Conservation (phyloP, 1,140 invertebrate species). For the Drosophila pachea region DNA sequence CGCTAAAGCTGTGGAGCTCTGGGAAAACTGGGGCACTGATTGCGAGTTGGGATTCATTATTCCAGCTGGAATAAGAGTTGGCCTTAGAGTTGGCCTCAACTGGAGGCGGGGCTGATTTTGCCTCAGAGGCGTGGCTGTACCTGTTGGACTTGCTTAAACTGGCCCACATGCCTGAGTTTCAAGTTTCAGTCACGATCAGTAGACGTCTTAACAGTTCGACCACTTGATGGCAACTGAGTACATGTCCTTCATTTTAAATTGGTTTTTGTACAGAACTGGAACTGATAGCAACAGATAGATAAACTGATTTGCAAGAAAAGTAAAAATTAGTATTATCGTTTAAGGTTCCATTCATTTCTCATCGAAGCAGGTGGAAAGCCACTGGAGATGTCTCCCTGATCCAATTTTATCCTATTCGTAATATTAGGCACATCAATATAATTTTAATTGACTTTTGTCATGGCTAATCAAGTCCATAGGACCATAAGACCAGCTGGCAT, state of each 20-base stretch:
- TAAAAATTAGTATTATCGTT: background rate
- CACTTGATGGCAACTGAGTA: conserved; percentile 28
- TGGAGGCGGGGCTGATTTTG: background rate
- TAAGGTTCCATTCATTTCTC: background rate
- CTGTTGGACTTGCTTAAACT: conserved; percentile 30
- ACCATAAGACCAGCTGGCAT: background rate
- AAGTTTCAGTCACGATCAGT: background rate
- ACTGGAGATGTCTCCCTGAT: too few relatives aligned
- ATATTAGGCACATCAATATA: too few relatives aligned
- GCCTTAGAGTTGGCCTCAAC: conserved; percentile 15
- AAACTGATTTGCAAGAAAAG: conserved; percentile 8
- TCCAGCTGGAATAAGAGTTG: too few relatives aligned
- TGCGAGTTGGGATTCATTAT: conserved; percentile 76
- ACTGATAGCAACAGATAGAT: conserved; percentile 19
- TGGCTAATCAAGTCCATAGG: too few relatives aligned
- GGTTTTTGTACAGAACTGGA: conserved; percentile 30
- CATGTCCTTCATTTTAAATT: conserved; percentile 1
- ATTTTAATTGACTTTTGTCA: too few relatives aligned
- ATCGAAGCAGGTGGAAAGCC: too few relatives aligned
- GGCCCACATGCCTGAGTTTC: conserved; percentile 27
- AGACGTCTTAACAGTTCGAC: conserved; percentile 12
- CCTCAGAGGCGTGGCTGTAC: background rate
- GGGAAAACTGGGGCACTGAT: conserved; percentile 57
- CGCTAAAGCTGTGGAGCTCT: conserved; percentile 43
- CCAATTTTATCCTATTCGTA: too few relatives aligned